phyloP scores from a whole-genome alignment of 2,113 vertebrate species.

The human (Homo sapiens) region DNA sequence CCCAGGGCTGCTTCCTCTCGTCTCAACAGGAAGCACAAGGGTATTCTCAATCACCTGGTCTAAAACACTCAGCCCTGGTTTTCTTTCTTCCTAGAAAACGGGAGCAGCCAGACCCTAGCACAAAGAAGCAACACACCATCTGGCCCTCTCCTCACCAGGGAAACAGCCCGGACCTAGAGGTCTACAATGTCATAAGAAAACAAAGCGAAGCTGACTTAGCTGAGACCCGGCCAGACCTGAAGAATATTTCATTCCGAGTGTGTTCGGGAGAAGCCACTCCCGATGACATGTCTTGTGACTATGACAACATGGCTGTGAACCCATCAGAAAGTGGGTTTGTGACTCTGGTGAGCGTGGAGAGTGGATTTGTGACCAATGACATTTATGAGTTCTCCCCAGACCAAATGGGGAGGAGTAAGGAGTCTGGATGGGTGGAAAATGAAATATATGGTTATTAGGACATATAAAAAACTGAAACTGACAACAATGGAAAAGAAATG shows the following conservation, averaged over 20 bases:
- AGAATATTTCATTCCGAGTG: slow-evolving; percentile 93
- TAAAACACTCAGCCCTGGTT: not conserved
- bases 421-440: slow-evolving; percentile 95
- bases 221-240: slow-evolving; percentile 88
- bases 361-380: slow-evolving; percentile 95
- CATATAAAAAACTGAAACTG: not conserved
- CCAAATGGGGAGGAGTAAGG: slow-evolving; percentile 76
- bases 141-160: slow-evolving; percentile 81
- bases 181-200: slow-evolving; percentile 91
- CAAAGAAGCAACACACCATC: slow-evolving; percentile 80
- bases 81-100: slow-evolving; percentile 83
- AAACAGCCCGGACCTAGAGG: slow-evolving; percentile 87
- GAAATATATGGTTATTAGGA: slow-evolving; percentile 94
- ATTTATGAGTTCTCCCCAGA: slow-evolving; percentile 91
- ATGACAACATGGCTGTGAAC: slow-evolving; percentile 82
- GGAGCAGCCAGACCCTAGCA: slow-evolving; percentile 74
- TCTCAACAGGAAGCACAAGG: not conserved
- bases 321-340: slow-evolving; percentile 87
- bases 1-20: not conserved
- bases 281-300: slow-evolving; percentile 81
- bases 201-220: slow-evolving; percentile 92
- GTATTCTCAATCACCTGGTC: not conserved
- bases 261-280: slow-evolving; percentile 77
- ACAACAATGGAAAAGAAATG: not conserved
- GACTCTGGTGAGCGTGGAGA: slow-evolving; percentile 87